Conservation (phyloP, 1,140 invertebrate genomes). For the Hyphantria cunea region DNA sequence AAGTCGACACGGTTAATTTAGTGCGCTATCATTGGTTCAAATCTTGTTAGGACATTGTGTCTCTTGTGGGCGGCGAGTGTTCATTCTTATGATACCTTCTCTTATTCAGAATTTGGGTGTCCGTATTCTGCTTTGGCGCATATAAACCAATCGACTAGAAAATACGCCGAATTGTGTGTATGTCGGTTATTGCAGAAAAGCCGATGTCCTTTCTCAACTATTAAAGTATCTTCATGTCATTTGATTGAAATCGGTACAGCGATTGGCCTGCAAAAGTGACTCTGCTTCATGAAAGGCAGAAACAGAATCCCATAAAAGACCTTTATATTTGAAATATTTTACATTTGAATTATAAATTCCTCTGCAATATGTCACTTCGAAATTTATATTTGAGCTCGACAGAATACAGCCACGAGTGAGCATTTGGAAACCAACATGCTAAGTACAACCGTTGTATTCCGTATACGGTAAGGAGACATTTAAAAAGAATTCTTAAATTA, state of each 20-base stretch:
- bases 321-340: too few species aligned
- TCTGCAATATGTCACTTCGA: too few species aligned
- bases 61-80: constrained; percentile 56
- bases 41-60: constrained; percentile 53
- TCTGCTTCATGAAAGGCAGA: too few species aligned
- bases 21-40: constrained; percentile 47
- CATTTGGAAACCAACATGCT: constrained; percentile 32
- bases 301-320: too few species aligned
- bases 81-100: constrained; percentile 60
- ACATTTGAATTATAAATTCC: too few species aligned
- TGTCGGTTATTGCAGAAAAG: too few species aligned
- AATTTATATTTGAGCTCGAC: too few species aligned
- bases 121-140: constrained; percentile 16
- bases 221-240: too few species aligned
- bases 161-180: too few species aligned
- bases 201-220: too few species aligned
- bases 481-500: constrained; percentile 28
- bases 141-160: not conserved
- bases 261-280: too few species aligned
- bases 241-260: too few species aligned
- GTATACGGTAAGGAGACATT: constrained; percentile 41
- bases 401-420: constrained; percentile 8
- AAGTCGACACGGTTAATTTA: constrained; percentile 61
- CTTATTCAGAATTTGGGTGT: constrained; percentile 18
- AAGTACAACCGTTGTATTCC: constrained; percentile 42